phyloP scores from a whole-genome alignment of 37 sponge, comb jelly and placozoan genomes.

The Ianthella basta region DNA sequence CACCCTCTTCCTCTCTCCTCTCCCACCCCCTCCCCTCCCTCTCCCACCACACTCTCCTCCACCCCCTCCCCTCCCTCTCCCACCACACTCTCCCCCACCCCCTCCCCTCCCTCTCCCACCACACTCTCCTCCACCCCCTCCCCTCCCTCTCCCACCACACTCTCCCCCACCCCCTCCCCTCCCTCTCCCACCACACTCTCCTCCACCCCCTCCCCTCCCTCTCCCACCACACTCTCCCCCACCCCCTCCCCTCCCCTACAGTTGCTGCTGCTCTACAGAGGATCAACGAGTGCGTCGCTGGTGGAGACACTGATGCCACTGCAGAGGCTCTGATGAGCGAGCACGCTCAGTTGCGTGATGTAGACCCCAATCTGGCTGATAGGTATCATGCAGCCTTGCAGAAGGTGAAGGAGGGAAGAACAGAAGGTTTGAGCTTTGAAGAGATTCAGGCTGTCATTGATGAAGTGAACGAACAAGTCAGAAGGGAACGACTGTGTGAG shows the following conservation, averaged over 20 bases:
- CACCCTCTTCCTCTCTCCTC: no score
- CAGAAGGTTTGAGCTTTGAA: slow-evolving; percentile 52
- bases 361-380: slow-evolving; percentile 47
- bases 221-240: no score
- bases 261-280: slow-evolving; percentile 19
- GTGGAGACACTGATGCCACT: slow-evolving; percentile 39
- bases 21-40: no score
- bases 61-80: no score
- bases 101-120: not conserved
- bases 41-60: no score
- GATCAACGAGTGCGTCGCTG: slow-evolving; percentile 26
- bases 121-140: not conserved
- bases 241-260: not conserved
- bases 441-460: slow-evolving; percentile 72
- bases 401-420: slow-evolving; percentile 50
- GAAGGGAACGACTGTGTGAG: slow-evolving; percentile 60
- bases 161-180: no score
- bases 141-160: not conserved
- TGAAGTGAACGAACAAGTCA: slow-evolving; percentile 70
- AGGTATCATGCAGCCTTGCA: slow-evolving; percentile 63
- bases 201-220: no score
- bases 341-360: slow-evolving; percentile 35
- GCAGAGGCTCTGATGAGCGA: slow-evolving; percentile 43
- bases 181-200: no score
- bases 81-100: no score